Base-by-base conservation (phyloP, 2,113 vertebrate species). In the Malurus cyaneus region DNA sequence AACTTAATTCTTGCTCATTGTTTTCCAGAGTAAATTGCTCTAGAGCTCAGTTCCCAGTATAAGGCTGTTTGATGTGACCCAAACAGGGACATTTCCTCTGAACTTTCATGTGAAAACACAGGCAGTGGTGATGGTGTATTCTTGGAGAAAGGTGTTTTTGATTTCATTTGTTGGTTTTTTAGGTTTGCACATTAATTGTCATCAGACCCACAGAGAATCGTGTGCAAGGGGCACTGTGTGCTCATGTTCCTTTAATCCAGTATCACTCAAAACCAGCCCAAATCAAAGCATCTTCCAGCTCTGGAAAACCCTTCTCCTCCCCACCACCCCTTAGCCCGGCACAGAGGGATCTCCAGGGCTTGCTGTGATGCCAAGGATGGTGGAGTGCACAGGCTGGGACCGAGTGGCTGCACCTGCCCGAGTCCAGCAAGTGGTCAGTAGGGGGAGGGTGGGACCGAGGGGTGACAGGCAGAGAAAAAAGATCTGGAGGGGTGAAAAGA, bases 161-260 rank as follows among this genome's bases (percentile, higher is more conserved):
- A 20, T n/a, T 84, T 66, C 3, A 5, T 70, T 67, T 52, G 14
- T 11, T 73, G 49, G 17, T 11, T 77, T 93, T 88, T 64, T 41
- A 59, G 49, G 74, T 60, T 84, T 73, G 32, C 29, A 26, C 0
- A 1, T 16, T 18, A 71, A 12, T 46, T 32, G 44, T 18, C 57
- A 50, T 13, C 29, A 77, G 62, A 32, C 34, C 36, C 0, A 0
- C 32, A 80, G 49, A 61, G 50, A 56, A 26, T 0, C 0, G 8
- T 0, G 0, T 18, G 36, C n/a, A 49, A 80, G 42, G 13, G 18
- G 9, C 72, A 15, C 54, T 41, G 32, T 0, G 0, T 18, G 12
- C 18, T 81, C 7, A 0, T 6, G 24, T 42, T 44, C 32, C 26
- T 76, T 46, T 44, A 47, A 47, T 18, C 24, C 74, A 62, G 0